A percentile compares a stretch with the other conserved stretches of the same genome.
Conservation (phyloP, 2,888 invertebrate genomes). For the Parnassius smintheus region DNA sequence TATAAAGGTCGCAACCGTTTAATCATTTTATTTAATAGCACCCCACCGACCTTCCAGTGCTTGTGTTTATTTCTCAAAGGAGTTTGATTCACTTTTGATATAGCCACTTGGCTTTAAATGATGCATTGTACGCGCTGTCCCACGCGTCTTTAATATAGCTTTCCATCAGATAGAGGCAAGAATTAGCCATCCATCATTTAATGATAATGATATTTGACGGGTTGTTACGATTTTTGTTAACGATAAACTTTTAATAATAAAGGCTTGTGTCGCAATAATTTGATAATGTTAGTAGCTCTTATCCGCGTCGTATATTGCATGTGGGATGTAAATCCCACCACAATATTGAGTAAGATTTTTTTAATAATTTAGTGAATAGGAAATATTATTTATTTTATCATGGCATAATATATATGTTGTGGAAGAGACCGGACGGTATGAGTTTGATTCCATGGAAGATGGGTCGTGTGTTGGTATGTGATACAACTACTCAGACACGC, state of each 20-base stretch:
- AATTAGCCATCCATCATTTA: constrained; percentile 76
- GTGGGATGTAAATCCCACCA: constrained; percentile 21
- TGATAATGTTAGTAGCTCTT: constrained; percentile 28
- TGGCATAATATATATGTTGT: not conserved
- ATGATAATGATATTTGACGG: constrained; percentile 75
- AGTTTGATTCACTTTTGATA: constrained; percentile 38
- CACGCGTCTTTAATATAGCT: constrained; percentile 69
- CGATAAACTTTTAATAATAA: constrained; percentile 60
- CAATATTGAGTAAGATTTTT: not conserved
- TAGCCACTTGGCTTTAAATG: constrained; percentile 55
- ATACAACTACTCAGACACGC: too few relatives aligned
- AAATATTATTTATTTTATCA: not conserved
- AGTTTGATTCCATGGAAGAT: too few relatives aligned
- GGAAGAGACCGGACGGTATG: too few relatives aligned
- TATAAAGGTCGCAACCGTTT: constrained; percentile 16
- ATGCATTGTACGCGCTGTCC: constrained; percentile 71
- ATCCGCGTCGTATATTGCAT: constrained; percentile 14
- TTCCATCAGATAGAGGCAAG: constrained; percentile 64
- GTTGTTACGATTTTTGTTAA: constrained; percentile 59
- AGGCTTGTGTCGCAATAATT: constrained; percentile 30
- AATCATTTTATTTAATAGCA: constrained; percentile 28
- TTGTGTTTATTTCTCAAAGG: constrained; percentile 32
- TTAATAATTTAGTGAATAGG: not conserved
- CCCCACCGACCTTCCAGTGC: constrained; percentile 25
- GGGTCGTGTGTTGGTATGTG: too few relatives aligned